phyloP scores from a whole-genome alignment of 2,888 invertebrate species.

The Steromphala cineraria region DNA sequence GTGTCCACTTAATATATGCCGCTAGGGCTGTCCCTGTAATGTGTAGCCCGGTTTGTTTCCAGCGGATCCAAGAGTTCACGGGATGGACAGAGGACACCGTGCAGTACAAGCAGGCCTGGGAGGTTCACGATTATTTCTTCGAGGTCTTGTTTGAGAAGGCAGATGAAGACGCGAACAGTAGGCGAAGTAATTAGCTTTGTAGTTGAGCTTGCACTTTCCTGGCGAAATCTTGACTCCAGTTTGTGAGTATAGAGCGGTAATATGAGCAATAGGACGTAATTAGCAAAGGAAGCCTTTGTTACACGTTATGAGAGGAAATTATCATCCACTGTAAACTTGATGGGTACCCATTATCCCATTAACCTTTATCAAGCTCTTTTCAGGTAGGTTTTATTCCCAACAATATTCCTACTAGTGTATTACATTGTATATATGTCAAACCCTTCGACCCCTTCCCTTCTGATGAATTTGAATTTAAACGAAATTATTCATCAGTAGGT shows the following conservation, averaged over 20 bases:
- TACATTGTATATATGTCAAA: too few relatives aligned
- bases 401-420: too few relatives aligned
- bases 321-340: too few relatives aligned
- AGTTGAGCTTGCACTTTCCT: not conserved
- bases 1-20: too few relatives aligned
- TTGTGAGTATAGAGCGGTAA: not conserved
- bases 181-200: not conserved
- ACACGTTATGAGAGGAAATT: too few relatives aligned
- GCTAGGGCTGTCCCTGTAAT: not conserved
- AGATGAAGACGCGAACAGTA: slow-evolving; percentile 5
- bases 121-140: slow-evolving; percentile 57
- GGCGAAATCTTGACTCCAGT: not conserved
- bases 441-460: too few relatives aligned
- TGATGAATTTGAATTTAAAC: too few relatives aligned
- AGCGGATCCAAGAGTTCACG: slow-evolving; percentile 56
- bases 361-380: too few relatives aligned
- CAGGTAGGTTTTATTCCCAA: too few relatives aligned
- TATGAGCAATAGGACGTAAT: not conserved
- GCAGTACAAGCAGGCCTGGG: slow-evolving; percentile 40
- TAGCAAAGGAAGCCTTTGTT: too few relatives aligned
- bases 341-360: too few relatives aligned
- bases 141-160: slow-evolving; percentile 48
- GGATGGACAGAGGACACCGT: slow-evolving; percentile 44
- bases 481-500: too few relatives aligned
- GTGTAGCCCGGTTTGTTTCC: slow-evolving; percentile 7